phyloP scores from a whole-genome alignment of 2,797 vertebrate species.

The Anableps anableps region DNA sequence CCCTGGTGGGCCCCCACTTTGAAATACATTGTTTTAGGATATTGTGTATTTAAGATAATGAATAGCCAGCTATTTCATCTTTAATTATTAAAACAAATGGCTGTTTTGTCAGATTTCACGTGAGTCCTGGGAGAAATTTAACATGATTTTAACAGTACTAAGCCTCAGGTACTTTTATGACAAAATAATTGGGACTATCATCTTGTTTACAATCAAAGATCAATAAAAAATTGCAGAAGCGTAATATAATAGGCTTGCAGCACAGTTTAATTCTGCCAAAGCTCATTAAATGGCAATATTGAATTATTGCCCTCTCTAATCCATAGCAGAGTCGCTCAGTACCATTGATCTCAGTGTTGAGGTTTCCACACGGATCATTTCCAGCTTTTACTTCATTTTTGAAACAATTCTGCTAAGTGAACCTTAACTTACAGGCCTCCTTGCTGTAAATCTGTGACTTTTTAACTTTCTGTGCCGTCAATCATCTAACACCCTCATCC shows the following conservation, averaged over 20 bases:
- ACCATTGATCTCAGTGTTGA: constrained; percentile 6
- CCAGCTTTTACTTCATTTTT: constrained; percentile 4
- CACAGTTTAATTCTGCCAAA: constrained; percentile 2
- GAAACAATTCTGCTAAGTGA: not conserved
- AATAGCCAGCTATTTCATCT: not conserved
- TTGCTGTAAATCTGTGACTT: not conserved
- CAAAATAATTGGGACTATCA: not conserved
- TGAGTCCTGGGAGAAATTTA: not conserved
- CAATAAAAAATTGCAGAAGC: not conserved
- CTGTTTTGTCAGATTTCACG: not conserved
- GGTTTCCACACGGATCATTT: not conserved
- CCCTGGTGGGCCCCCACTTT: too few species aligned
- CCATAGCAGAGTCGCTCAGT: not conserved
- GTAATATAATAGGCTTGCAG: not conserved
- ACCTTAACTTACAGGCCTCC: not conserved
- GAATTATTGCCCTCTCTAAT: not conserved
- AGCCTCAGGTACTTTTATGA: not conserved
- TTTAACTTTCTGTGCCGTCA: constrained; percentile 22
- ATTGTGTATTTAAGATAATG: not conserved
- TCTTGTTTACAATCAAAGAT: not conserved
- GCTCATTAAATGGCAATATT: constrained; percentile 3
- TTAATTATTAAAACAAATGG: not conserved
- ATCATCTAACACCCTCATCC: constrained; percentile 20
- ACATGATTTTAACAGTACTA: not conserved
- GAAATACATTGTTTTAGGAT: too few species aligned